Base-by-base conservation (phyloP, 2,888 invertebrate species). In the Mycalesis mineus region DNA sequence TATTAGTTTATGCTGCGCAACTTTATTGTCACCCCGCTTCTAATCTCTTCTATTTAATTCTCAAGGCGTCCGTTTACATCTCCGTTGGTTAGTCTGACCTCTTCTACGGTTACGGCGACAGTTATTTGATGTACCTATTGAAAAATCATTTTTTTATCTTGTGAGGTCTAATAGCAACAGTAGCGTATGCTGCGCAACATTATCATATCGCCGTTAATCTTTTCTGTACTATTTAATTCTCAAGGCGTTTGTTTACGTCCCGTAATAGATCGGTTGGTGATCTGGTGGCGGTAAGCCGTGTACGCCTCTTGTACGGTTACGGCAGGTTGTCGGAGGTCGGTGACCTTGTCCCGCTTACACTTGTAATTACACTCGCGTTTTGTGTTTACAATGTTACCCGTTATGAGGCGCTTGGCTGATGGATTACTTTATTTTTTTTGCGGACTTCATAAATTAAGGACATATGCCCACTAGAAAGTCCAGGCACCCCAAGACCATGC, bases 291-390 rank as follows among this genome's bases (percentile, higher is more conserved):
- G 33, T 2, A 22, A 5, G n/a, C 2, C 36, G 37, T 3, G 29
- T 29, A 44, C 14, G 39, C 31, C 28, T 29, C 39, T 47, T 31
- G 29, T 33, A 47, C 39, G 40, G 40, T 33, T 47, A 56, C 49
- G 57, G 58, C 61, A 42, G 63, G 67, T 71, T 69, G 72, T 63
- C 70, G 68, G 75, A 80, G 84, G 83, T 83, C 79, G 70, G 64
- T 65, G 82, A 80, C 83, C 84, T 84, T 81, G 79, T 66, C 69
- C 70, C 62, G 58, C 59, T 65, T 63, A 33, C 45, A 47, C 55
- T 55, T 5, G 22, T 58, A 61, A 60, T 58, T 60, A 60, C 54
- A 42, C 41, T n/a, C 37, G 42, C 39, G 52, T 48, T 52, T 60
- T 45, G 52, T 45, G 51, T 37, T 51, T 55, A 33, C 39, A 50